phyloP scores from a whole-genome alignment of 2,888 invertebrate species.

The Campaea margaritaria region DNA sequence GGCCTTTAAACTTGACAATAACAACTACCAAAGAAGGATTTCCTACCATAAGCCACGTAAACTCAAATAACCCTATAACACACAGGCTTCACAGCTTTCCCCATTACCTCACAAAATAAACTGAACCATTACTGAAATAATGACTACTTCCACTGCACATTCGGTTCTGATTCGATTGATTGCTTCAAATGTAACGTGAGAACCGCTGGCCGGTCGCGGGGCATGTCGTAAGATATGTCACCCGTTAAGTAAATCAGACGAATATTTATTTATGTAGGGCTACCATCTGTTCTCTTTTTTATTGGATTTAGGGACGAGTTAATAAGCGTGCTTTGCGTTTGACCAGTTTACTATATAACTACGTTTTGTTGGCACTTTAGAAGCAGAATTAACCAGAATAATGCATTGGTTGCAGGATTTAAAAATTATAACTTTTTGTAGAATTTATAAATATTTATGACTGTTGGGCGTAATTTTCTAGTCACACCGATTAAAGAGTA shows the following conservation, averaged over 20 bases:
- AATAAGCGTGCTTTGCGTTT: not conserved
- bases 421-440: no score
- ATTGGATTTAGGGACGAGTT: slow-evolving; percentile 2
- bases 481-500: no score
- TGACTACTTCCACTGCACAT: slow-evolving; percentile 9
- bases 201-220: slow-evolving; percentile 29
- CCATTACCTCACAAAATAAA: slow-evolving; percentile 8
- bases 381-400: not conserved
- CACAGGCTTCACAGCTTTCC: not conserved
- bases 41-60: not conserved
- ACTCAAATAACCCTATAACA: not conserved
- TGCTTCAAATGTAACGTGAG: slow-evolving; percentile 42
- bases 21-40: not conserved
- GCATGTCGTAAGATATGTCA: slow-evolving; percentile 37
- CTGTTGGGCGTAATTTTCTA: no score
- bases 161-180: slow-evolving; percentile 26
- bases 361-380: not conserved
- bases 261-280: slow-evolving; percentile 25
- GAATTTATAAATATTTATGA: no score
- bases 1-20: not conserved
- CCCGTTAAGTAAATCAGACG: slow-evolving; percentile 31
- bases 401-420: no score
- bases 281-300: slow-evolving; percentile 9
- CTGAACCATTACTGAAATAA: slow-evolving; percentile 14
- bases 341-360: no score